A percentile compares a stretch with the other conserved stretches of the same genome.
phyloP scores from a whole-genome alignment of 2,113 vertebrate genomes.

The Myrmecophaga tridactyla region DNA sequence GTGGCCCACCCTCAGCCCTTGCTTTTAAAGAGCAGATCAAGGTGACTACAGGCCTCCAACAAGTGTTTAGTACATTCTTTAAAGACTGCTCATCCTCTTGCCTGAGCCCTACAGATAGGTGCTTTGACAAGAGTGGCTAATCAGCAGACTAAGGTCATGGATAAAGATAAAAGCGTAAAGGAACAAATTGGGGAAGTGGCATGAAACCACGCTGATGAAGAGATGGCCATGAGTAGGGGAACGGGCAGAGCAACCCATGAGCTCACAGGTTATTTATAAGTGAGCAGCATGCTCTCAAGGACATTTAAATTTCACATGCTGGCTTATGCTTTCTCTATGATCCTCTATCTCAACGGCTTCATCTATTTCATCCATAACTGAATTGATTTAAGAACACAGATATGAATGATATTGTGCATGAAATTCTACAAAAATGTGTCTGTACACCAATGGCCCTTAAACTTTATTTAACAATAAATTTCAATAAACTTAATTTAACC shows the following conservation, averaged over 20 bases:
- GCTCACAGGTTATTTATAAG: neutral
- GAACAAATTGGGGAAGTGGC: neutral
- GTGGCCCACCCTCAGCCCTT: neutral
- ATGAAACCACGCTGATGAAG: neutral
- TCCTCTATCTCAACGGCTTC: neutral
- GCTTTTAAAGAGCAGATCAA: conserved; percentile 45
- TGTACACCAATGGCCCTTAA: neutral
- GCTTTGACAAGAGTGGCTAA: neutral
- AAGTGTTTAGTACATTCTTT: neutral
- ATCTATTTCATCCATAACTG: neutral
- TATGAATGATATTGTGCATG: neutral
- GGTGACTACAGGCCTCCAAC: neutral
- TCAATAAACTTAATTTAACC: neutral
- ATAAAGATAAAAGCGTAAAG: neutral
- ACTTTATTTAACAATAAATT: neutral
- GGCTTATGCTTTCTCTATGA: neutral
- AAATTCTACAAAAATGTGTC: neutral
- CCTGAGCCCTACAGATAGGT: neutral
- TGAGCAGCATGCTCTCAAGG: neutral
- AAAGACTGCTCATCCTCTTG: neutral
- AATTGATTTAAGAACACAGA: neutral
- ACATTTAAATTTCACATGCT: neutral
- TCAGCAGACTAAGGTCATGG: neutral
- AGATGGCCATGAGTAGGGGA: neutral
- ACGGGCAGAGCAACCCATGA: neutral